Evolutionary conservation across 2,797 vertebrate genomes (phyloP).

Genomic region (Bovichtus diacanthus): DNA sequence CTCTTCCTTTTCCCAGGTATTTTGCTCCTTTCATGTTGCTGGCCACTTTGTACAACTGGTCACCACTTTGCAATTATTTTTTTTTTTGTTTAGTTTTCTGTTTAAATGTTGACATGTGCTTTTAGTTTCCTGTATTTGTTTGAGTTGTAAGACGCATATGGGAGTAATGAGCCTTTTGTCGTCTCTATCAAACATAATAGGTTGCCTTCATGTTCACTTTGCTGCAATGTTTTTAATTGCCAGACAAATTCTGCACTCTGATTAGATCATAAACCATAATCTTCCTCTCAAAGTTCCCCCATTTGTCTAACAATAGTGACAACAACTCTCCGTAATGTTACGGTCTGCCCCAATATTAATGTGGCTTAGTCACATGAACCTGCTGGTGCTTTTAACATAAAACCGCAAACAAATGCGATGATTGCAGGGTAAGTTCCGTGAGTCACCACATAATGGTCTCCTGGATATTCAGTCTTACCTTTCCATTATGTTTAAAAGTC

Average conservation of each 20-base stretch:
- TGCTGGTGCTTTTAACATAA: slow-evolving; percentile 5
- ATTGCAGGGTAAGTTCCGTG: slow-evolving; percentile 1
- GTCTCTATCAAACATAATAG: slow-evolving; percentile 25
- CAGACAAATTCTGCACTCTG: slow-evolving; percentile 9
- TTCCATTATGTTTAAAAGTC: slow-evolving; percentile 7
- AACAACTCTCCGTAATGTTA: slow-evolving; percentile 17
- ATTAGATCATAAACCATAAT: slow-evolving; percentile 30
- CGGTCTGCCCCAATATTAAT: background rate
- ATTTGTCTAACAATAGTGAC: slow-evolving; percentile 24
- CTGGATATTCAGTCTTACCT: background rate
- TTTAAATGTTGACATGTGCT: slow-evolving; percentile 59
- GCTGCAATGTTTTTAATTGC: slow-evolving; percentile 19
- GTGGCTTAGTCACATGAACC: background rate
- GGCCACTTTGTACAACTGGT: slow-evolving; percentile 36
- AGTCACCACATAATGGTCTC: slow-evolving; percentile 2
- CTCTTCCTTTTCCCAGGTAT: slow-evolving; percentile 19
- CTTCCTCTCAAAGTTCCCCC: background rate
- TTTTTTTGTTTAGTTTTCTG: too few relatives aligned
- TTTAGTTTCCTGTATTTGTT: slow-evolving; percentile 54
- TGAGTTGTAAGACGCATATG: slow-evolving; percentile 45
- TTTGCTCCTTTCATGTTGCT: slow-evolving; percentile 35
- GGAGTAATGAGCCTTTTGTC: slow-evolving; percentile 51
- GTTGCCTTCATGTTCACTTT: slow-evolving; percentile 32
- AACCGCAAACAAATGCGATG: slow-evolving; percentile 16
- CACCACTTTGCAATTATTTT: slow-evolving; percentile 42